phyloP scores from a whole-genome alignment of 2,113 vertebrate genomes.

The Neodontobutis hainanensis region DNA sequence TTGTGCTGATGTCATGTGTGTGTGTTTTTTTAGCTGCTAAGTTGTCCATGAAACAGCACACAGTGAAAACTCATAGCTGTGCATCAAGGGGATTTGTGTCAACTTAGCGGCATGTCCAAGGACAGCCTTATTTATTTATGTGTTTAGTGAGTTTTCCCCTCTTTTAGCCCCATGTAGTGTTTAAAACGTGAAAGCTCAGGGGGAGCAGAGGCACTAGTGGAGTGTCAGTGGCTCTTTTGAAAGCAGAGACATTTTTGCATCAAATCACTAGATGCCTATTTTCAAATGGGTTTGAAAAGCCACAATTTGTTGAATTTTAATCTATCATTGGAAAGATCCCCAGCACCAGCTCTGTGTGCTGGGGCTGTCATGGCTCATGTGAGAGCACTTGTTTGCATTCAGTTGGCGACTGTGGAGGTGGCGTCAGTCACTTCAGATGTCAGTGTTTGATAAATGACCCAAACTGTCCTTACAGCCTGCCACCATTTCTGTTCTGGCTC shows the following conservation, averaged over 20 bases:
- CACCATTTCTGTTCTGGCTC: conserved; percentile 36
- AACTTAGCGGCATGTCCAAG: conserved; percentile 24
- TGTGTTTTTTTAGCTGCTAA: conserved; percentile 19
- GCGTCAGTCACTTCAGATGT: conserved; percentile 22
- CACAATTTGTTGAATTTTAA: conserved; percentile 13
- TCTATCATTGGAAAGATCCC: background rate
- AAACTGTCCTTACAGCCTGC: conserved; percentile 39
- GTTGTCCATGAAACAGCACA: conserved; percentile 34
- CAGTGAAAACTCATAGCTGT: conserved; percentile 9
- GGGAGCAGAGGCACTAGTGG: conserved; percentile 4
- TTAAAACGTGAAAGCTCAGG: conserved; percentile 22
- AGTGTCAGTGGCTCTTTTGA: conserved; percentile 18
- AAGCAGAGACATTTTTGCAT: conserved; percentile 20
- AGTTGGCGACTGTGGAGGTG: conserved; percentile 15
- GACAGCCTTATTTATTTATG: conserved; percentile 34
- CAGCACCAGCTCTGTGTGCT: conserved; percentile 4
- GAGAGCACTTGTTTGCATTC: conserved; percentile 22
- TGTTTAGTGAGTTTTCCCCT: conserved; percentile 10
- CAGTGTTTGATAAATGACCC: conserved; percentile 47
- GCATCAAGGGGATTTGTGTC: conserved; percentile 44
- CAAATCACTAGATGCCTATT: conserved; percentile 35
- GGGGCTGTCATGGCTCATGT: background rate
- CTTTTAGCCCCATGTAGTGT: conserved; percentile 12
- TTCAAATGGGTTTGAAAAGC: conserved; percentile 28
- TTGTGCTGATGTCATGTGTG: background rate